A percentile compares a stretch with the other conserved stretches of the same genome.
Conservation (phyloP, 53 echinoderm and acorn worm genomes). For the Astropecten irregularis region DNA sequence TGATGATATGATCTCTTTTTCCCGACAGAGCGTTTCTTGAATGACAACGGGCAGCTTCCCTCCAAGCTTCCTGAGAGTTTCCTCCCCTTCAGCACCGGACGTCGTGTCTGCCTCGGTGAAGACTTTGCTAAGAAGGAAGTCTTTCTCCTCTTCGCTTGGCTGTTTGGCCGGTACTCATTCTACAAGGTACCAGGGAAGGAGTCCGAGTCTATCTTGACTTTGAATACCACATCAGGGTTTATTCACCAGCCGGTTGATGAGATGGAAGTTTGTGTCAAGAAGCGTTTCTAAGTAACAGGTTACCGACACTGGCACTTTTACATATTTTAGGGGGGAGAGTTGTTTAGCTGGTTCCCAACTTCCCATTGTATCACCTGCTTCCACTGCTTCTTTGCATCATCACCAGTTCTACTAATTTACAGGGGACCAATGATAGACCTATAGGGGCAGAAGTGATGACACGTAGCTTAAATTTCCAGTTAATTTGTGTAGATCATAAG, state of each 20-base stretch:
- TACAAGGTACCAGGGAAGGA: slow-evolving; percentile 72
- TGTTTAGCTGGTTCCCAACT: too few relatives aligned
- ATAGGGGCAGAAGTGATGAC: too few relatives aligned
- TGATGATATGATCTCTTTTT: too few relatives aligned
- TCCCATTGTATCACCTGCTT: too few relatives aligned
- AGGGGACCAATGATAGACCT: too few relatives aligned
- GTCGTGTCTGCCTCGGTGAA: slow-evolving; percentile 84
- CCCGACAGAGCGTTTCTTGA: slow-evolving; percentile 69
- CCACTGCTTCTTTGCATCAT: too few relatives aligned
- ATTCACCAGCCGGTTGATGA: slow-evolving; percentile 12
- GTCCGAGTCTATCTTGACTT: neutral
- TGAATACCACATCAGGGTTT: neutral
- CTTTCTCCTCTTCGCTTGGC: slow-evolving; percentile 76
- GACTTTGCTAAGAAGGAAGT: slow-evolving; percentile 77
- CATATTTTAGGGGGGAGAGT: too few relatives aligned
- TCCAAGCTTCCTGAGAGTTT: slow-evolving; percentile 66
- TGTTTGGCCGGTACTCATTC: slow-evolving; percentile 76
- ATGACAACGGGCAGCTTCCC: slow-evolving; percentile 56
- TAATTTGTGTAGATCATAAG: too few relatives aligned
- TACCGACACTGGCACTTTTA: too few relatives aligned
- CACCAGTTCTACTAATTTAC: too few relatives aligned
- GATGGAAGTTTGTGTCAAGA: slow-evolving; percentile 19
- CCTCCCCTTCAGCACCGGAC: slow-evolving; percentile 73
- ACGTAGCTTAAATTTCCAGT: too few relatives aligned
- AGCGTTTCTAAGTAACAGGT: too few relatives aligned